Percentiles rank a stretch among this genome's conserved stretches.
These are phyloP conservation scores for Oscheius sp. DNA, from an alignment of 2,888 invertebrate genomes.

Conservation along the genomic window DNA sequence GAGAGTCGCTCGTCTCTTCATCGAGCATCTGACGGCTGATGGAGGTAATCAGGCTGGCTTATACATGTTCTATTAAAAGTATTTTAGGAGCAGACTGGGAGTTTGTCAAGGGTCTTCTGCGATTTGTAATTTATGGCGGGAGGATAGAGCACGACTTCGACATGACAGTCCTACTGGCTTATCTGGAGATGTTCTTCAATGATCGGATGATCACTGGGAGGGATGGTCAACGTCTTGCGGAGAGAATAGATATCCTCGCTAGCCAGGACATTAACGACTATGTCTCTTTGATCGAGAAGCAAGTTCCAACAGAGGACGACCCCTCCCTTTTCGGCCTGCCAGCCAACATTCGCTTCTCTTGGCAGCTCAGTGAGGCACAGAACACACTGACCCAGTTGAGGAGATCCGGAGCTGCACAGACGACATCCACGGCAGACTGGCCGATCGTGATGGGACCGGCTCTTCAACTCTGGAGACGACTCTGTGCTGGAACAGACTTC, in stretches of 20 bases:
- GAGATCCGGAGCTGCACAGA: slow-evolving; percentile 9
- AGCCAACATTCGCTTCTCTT: slow-evolving; percentile 86
- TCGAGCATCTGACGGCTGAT: slow-evolving; percentile 76
- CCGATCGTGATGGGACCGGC: slow-evolving; percentile 81
- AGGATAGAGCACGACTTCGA: slow-evolving; percentile 86
- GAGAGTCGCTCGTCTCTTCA: slow-evolving; percentile 81
- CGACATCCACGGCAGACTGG: slow-evolving; percentile 73
- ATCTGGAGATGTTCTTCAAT: slow-evolving; percentile 77
- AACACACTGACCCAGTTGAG: slow-evolving; percentile 80
- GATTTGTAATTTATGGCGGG: slow-evolving; percentile 87
- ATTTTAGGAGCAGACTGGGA: slow-evolving; percentile 79
- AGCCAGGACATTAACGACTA: slow-evolving; percentile 45
- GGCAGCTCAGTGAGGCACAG: slow-evolving; percentile 82
- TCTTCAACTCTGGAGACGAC: slow-evolving; percentile 86
- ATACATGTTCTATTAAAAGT: background rate
- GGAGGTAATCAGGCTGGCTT: slow-evolving; percentile 41
- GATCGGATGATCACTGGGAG: slow-evolving; percentile 52
- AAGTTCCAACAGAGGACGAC: slow-evolving; percentile 73
- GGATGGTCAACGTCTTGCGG: slow-evolving; percentile 48
- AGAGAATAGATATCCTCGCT: slow-evolving; percentile 45
- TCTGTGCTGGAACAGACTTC: slow-evolving; percentile 76
- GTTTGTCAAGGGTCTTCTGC: slow-evolving; percentile 83
- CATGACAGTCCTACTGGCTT: slow-evolving; percentile 79
- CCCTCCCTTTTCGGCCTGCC: slow-evolving; percentile 83
- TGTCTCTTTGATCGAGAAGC: slow-evolving; percentile 79